Evolutionary conservation across 1,140 invertebrate species (phyloP).

Genomic region (Drosophila gunungcola): DNA sequence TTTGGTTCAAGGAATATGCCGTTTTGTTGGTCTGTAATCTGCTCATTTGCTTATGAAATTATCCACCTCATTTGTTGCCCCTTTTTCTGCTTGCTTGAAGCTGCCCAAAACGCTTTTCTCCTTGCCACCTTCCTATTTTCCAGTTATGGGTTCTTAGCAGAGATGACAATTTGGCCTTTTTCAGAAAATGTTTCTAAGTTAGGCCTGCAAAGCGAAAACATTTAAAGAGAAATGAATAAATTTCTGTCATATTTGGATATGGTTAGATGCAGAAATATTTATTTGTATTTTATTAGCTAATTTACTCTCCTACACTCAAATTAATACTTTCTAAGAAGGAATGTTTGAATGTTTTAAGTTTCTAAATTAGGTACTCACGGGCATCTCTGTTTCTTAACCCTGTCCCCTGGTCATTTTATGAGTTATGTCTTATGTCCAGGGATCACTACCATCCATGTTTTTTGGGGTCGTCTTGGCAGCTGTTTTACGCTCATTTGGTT

Average conservation of each 20-base stretch:
- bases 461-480: conserved; percentile 47
- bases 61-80: conserved; percentile 81
- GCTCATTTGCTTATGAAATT: conserved; percentile 83
- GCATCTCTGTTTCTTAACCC: conserved; percentile 11
- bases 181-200: not conserved
- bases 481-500: conserved; percentile 75
- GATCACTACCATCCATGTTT: conserved; percentile 20
- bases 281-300: too few species aligned
- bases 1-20: conserved; percentile 65
- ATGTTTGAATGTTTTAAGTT: too few species aligned
- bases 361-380: not conserved
- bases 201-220: not conserved
- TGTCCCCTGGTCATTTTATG: conserved; percentile 51
- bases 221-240: too few species aligned
- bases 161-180: conserved; percentile 4
- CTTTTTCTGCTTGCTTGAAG: conserved; percentile 72
- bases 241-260: too few species aligned
- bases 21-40: conserved; percentile 78
- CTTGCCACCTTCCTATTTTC: conserved; percentile 8
- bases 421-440: conserved; percentile 49
- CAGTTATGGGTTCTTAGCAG: not conserved
- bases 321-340: too few species aligned
- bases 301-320: too few species aligned
- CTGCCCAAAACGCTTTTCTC: conserved; percentile 25
- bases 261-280: too few species aligned